Evolutionary conservation across 2,888 invertebrate genomes (phyloP).

Genomic region (Lithophane semibrunnea): DNA sequence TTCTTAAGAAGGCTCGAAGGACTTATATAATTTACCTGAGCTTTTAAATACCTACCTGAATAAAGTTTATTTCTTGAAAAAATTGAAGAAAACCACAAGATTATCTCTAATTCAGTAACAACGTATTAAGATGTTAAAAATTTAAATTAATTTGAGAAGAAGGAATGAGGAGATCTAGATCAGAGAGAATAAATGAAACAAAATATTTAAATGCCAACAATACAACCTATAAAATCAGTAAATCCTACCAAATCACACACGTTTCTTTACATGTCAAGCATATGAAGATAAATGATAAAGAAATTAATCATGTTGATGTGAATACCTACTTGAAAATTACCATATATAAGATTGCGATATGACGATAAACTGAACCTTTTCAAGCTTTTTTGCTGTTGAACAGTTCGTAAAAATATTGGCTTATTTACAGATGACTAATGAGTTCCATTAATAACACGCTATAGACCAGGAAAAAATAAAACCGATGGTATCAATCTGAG

Average conservation of each 20-base stretch:
- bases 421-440: constrained; percentile 44
- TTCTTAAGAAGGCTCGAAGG: not conserved
- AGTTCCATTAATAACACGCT: constrained; percentile 29
- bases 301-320: constrained; percentile 28
- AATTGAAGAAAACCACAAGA: not conserved
- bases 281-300: constrained; percentile 33
- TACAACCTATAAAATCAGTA: not conserved
- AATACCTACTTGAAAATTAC: constrained; percentile 36
- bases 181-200: not conserved
- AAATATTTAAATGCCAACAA: not conserved
- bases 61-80: not conserved
- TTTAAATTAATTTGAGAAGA: not conserved
- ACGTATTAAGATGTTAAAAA: not conserved
- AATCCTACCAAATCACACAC: constrained; percentile 6
- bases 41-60: not conserved
- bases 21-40: not conserved
- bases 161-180: not conserved
- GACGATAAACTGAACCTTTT: constrained; percentile 37
- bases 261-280: constrained; percentile 7
- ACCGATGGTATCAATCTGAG: constrained; percentile 24
- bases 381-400: constrained; percentile 38
- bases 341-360: constrained; percentile 37
- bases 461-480: constrained; percentile 12
- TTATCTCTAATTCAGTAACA: not conserved
- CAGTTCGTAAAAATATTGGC: constrained; percentile 29